These are phyloP conservation scores for Sturnira hondurensis DNA, from an alignment of 2,113 vertebrate genomes.

Conservation along the genomic window DNA sequence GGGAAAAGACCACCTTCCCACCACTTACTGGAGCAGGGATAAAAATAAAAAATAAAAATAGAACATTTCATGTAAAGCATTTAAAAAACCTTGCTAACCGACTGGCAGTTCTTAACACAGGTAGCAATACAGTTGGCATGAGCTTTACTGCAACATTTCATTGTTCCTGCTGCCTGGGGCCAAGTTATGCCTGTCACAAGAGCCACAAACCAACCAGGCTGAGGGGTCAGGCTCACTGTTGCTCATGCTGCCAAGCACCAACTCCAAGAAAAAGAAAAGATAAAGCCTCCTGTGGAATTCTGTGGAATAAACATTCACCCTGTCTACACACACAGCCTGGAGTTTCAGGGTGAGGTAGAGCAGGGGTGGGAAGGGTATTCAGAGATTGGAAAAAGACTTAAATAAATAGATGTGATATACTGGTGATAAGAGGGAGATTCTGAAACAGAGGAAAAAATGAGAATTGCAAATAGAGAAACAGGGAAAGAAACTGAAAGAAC, in stretches of 20 bases:
- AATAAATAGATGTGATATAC: not conserved
- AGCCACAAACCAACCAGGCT: not conserved
- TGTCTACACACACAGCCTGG: not conserved
- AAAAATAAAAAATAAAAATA: not conserved
- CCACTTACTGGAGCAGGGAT: not conserved
- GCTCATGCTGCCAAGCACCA: slow-evolving; percentile 14
- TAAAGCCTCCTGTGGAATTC: slow-evolving; percentile 4
- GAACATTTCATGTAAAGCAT: slow-evolving; percentile 4
- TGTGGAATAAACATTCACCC: not conserved
- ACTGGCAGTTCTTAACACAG: not conserved
- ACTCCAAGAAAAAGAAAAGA: not conserved
- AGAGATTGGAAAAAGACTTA: not conserved
- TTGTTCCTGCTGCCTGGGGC: slow-evolving; percentile 44
- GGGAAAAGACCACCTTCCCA: not conserved
- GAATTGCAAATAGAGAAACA: not conserved
- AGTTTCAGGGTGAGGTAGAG: not conserved
- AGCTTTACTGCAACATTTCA: not conserved
- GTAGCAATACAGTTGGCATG: not conserved
- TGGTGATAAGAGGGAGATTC: not conserved
- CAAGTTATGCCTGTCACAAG: not conserved
- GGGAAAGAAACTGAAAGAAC: not conserved
- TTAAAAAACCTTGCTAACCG: not conserved
- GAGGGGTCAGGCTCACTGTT: not conserved
- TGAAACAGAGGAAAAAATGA: slow-evolving; percentile 8
- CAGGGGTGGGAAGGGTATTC: not conserved